phyloP scores from a whole-genome alignment of 1,140 invertebrate species.

The Drosophila seguyi region DNA sequence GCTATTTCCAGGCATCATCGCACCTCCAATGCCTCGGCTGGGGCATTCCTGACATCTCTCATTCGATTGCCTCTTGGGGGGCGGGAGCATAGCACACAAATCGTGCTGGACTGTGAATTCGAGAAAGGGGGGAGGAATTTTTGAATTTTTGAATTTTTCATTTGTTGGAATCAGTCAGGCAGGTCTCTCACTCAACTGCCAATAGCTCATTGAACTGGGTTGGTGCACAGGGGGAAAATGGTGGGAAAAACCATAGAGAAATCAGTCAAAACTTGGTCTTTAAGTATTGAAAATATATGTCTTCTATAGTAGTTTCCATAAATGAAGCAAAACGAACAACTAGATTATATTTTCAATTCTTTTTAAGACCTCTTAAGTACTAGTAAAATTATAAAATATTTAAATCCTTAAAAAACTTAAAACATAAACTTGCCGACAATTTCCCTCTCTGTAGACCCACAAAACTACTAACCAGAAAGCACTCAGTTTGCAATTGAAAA shows the following conservation, averaged over 20 bases:
- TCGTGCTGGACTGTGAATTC: conserved; percentile 41
- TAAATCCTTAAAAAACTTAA: neutral
- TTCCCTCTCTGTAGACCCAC: conserved; percentile 13
- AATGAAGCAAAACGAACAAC: no score
- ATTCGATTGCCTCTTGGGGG: conserved; percentile 25
- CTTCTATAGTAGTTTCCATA: no score
- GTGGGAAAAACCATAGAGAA: neutral
- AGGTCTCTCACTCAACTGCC: neutral
- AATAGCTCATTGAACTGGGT: conserved; percentile 40
- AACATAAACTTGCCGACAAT: neutral
- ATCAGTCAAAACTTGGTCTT: no score
- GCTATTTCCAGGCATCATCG: conserved; percentile 56
- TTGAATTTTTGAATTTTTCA: conserved; percentile 25
- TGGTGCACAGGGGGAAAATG: neutral
- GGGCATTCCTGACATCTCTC: conserved; percentile 39
- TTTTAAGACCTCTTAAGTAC: no score
- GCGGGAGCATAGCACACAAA: neutral
- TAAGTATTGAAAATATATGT: no score
- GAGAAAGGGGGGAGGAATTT: conserved; percentile 9
- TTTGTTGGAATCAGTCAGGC: conserved; percentile 18
- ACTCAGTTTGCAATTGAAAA: conserved; percentile 53
- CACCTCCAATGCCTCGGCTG: neutral
- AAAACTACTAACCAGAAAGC: conserved; percentile 49
- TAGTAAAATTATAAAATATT: neutral
- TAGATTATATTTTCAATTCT: neutral